These are phyloP conservation scores for Noctua pronuba DNA, from an alignment of 2,888 invertebrate genomes.

Conservation along the genomic window DNA sequence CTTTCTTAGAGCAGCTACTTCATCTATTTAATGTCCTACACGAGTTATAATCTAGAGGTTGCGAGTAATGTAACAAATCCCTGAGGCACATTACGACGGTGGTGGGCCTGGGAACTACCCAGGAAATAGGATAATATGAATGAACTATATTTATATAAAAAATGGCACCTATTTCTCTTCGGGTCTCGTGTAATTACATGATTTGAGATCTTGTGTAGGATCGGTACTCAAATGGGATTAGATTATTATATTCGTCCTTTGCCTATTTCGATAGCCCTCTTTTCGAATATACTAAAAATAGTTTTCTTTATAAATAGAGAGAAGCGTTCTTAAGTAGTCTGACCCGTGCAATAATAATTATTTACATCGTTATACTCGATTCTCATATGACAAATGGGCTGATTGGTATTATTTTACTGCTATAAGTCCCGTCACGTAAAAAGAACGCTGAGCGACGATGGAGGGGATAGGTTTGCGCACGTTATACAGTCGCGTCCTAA, in stretches of 20 bases:
- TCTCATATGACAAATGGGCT: background rate
- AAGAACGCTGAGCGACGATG: too few relatives aligned
- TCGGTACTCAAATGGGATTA: background rate
- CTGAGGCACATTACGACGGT: constrained; percentile 45
- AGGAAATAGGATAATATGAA: constrained; percentile 41
- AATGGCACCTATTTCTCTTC: constrained; percentile 26
- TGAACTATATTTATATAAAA: constrained; percentile 43
- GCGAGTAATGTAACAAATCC: constrained; percentile 47
- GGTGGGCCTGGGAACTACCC: constrained; percentile 19
- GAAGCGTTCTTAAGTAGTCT: background rate
- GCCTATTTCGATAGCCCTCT: background rate
- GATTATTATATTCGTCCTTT: background rate
- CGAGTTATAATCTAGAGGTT: constrained; percentile 51
- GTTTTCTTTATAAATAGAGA: background rate
- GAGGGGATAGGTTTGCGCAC: too few relatives aligned
- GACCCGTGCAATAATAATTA: background rate
- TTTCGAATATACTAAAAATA: background rate
- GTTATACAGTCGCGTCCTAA: too few relatives aligned
- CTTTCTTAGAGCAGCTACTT: constrained; percentile 49
- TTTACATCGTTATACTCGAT: background rate
- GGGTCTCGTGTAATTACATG: constrained; percentile 24
- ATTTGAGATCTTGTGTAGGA: background rate
- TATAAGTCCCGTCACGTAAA: too few relatives aligned
- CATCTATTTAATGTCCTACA: constrained; percentile 58
- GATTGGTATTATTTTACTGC: background rate